Conservation (phyloP, 2,797 vertebrate species). For the Xiphophorus birchmanni region DNA sequence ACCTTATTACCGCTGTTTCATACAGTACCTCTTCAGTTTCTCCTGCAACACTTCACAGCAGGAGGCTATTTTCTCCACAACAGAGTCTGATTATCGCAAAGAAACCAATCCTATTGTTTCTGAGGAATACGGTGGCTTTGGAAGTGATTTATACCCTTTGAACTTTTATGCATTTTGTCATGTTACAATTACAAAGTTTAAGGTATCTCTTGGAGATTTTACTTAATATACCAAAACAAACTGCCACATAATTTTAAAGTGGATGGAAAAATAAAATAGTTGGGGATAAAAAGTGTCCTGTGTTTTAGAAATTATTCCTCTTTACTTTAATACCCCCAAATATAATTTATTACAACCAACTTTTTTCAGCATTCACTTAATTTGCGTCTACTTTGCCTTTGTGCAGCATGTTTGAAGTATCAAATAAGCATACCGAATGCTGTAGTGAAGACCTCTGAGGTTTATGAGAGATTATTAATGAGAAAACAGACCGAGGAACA, state of each 20-base stretch:
- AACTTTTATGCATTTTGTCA: background rate
- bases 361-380: background rate
- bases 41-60: conserved; percentile 1
- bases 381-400: background rate
- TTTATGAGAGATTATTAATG: background rate
- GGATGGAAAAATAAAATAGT: background rate
- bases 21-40: conserved; percentile 3
- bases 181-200: background rate
- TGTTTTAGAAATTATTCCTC: background rate
- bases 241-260: background rate
- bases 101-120: conserved; percentile 4
- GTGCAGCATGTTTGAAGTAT: background rate
- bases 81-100: background rate
- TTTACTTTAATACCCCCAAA: background rate
- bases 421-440: background rate
- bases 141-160: background rate
- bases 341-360: background rate
- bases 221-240: background rate
- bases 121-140: background rate
- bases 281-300: background rate
- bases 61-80: background rate
- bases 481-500: background rate
- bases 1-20: background rate
- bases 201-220: background rate
- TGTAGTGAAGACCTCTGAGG: background rate